These are phyloP conservation scores for Chromobotia macracanthus DNA, from an alignment of 2,797 vertebrate species.

Conservation along the genomic window DNA sequence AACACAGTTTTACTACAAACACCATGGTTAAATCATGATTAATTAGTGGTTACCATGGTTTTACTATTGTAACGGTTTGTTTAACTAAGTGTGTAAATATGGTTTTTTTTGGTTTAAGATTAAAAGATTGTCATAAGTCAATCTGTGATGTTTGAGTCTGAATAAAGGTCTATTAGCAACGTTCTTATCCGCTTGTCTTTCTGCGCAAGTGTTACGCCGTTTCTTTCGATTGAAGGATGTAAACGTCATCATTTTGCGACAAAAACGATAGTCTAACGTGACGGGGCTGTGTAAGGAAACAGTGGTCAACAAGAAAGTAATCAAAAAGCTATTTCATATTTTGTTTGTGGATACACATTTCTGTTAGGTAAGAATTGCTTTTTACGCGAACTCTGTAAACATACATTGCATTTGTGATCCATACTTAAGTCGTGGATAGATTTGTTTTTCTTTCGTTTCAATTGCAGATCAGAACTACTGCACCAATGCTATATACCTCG, in stretches of 20 bases:
- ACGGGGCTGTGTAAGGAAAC: neutral
- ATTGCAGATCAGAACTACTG: slow-evolving; percentile 9
- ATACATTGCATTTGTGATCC: neutral
- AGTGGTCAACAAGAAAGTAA: neutral
- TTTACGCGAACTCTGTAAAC: neutral
- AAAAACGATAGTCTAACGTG: slow-evolving; percentile 13
- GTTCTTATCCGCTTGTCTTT: neutral
- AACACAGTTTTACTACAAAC: no score
- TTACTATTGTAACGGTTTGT: no score
- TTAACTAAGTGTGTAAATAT: slow-evolving; percentile 7
- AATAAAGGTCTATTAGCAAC: neutral
- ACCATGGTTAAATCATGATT: no score
- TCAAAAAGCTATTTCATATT: neutral
- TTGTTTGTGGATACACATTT: neutral
- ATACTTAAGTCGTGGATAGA: neutral
- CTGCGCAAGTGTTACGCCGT: slow-evolving; percentile 16
- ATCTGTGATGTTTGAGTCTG: neutral
- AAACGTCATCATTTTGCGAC: slow-evolving; percentile 44
- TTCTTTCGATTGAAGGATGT: neutral
- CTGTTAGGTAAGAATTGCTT: neutral
- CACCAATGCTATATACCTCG: neutral
- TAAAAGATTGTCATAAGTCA: neutral
- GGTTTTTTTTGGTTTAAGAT: neutral
- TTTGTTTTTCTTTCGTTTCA: neutral
- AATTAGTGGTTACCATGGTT: no score